These are phyloP conservation scores for Junco hyemalis DNA, from an alignment of 2,113 vertebrate species.

Conservation along the genomic window DNA sequence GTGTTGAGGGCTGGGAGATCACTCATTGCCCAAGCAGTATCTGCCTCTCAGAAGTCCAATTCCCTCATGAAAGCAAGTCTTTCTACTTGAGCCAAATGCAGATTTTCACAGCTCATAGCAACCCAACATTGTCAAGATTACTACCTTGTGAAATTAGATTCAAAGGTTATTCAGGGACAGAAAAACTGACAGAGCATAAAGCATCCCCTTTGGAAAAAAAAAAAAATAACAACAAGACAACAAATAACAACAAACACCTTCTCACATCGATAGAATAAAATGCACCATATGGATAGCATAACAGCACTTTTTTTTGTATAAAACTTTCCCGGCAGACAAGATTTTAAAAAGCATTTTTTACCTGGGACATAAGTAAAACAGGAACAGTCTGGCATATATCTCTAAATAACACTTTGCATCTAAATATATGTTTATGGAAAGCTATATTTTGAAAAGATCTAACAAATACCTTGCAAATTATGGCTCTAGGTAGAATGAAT, in stretches of 20 bases:
- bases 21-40: neutral
- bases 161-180: neutral
- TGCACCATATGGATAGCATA: neutral
- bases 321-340: neutral
- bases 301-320: neutral
- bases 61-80: neutral
- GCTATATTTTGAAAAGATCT: neutral
- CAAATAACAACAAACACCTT: neutral
- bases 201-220: neutral
- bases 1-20: neutral
- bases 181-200: neutral
- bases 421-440: neutral
- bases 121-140: neutral
- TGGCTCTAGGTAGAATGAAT: neutral
- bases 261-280: neutral
- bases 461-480: neutral
- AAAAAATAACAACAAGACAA: neutral
- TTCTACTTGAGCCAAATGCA: neutral
- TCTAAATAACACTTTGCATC: neutral
- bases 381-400: neutral
- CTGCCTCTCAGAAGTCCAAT: neutral
- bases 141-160: neutral
- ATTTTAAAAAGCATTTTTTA: neutral
- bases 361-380: neutral
- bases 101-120: neutral